Conservation (phyloP, 2,113 vertebrate species). For the Scalopus aquaticus region DNA sequence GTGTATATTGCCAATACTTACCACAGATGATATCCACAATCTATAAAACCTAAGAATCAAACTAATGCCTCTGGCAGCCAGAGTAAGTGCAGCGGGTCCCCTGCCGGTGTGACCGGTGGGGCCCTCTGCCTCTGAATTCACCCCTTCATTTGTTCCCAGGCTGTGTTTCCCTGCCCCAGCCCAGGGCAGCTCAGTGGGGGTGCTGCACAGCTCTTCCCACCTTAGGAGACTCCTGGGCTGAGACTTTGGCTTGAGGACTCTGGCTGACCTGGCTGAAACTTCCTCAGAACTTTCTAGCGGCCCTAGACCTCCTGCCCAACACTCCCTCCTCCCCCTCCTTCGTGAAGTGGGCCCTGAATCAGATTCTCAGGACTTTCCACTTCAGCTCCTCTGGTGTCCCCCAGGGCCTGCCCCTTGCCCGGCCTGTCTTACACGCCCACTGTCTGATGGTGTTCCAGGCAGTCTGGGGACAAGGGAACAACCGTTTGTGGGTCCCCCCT, state of each 20-base stretch:
- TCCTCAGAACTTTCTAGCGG: neutral
- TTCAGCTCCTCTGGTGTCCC: too few relatives aligned
- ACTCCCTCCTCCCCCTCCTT: neutral
- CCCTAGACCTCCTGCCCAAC: neutral
- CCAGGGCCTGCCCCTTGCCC: too few relatives aligned
- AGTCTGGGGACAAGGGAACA: too few relatives aligned
- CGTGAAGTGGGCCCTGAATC: neutral
- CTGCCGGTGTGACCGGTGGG: too few relatives aligned
- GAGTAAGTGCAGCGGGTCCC: too few relatives aligned
- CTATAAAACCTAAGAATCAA: neutral
- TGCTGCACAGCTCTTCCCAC: too few relatives aligned
- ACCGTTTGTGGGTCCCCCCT: too few relatives aligned
- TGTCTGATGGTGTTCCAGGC: too few relatives aligned
- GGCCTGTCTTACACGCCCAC: too few relatives aligned
- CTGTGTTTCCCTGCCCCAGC: too few relatives aligned
- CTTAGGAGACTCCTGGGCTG: neutral
- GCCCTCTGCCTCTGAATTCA: neutral
- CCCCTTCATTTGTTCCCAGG: neutral
- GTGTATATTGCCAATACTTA: neutral
- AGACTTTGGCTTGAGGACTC: neutral
- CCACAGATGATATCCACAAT: neutral
- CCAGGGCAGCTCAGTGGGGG: too few relatives aligned
- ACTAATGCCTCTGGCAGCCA: accelerated
- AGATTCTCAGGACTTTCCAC: too few relatives aligned
- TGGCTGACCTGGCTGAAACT: neutral